Conservation (phyloP, 1,140 invertebrate genomes). For the Cotesia typhae region DNA sequence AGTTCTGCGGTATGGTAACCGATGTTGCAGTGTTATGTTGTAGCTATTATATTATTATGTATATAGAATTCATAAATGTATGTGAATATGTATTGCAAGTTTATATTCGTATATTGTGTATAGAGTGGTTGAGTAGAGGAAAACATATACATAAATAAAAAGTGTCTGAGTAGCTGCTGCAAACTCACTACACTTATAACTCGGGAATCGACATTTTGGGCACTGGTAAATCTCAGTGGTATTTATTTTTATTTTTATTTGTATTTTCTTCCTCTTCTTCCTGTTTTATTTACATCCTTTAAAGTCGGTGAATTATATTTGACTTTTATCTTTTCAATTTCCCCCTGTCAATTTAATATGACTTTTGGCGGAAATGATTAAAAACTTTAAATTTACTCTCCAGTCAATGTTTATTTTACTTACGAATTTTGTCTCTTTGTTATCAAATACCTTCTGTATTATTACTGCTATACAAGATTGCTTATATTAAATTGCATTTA, state of each 20-base stretch:
- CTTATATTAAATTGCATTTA: too few relatives aligned
- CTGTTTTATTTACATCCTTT: constrained; percentile 7
- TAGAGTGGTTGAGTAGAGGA: neutral
- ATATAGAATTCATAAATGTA: too few relatives aligned
- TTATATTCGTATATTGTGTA: too few relatives aligned
- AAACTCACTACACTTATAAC: neutral
- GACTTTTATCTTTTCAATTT: constrained; percentile 15
- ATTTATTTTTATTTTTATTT: neutral
- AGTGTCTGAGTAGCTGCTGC: neutral
- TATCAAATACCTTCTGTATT: neutral
- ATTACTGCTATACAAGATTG: too few relatives aligned
- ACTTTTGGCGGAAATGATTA: constrained; percentile 8
- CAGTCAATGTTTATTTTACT: neutral
- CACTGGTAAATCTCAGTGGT: neutral
- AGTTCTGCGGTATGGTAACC: constrained; percentile 9
- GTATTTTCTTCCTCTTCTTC: constrained; percentile 3
- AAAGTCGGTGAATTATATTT: constrained; percentile 15
- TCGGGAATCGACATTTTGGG: constrained; percentile 9
- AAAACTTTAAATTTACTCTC: constrained; percentile 1
- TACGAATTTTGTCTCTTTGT: neutral
- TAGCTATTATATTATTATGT: too few relatives aligned
- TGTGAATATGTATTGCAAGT: too few relatives aligned
- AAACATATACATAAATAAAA: constrained; percentile 19
- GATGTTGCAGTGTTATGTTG: too few relatives aligned
- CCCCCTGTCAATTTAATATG: constrained; percentile 6